phyloP scores from a whole-genome alignment of 1,140 invertebrate genomes.

The Pygmarrhopalites habei region DNA sequence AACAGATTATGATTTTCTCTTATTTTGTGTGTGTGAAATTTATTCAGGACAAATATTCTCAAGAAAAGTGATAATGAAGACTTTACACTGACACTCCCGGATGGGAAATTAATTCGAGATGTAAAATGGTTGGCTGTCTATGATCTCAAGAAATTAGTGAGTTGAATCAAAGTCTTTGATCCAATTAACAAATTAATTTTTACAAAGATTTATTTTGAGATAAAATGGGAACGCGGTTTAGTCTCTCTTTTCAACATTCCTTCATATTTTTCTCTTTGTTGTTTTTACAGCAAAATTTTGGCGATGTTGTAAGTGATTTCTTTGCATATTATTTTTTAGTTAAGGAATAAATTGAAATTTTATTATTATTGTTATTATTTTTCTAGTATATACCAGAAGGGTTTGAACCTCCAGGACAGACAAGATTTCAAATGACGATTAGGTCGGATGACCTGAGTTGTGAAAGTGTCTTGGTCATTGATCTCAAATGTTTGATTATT shows the following conservation, averaged over 20 bases:
- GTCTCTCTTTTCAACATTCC: not conserved
- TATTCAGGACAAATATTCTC: conserved; percentile 73
- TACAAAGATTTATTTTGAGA: conserved; percentile 6
- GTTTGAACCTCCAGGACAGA: conserved; percentile 76
- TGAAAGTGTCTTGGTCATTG: conserved; percentile 64
- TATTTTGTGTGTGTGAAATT: no score
- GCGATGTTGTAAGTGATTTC: no score
- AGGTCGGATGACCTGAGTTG: conserved; percentile 62
- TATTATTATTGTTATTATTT: no score
- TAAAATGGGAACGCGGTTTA: no score
- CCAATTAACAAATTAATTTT: no score
- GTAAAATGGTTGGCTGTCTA: conserved; percentile 87
- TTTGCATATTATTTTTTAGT: no score
- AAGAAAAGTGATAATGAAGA: conserved; percentile 78
- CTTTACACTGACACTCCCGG: conserved; percentile 71
- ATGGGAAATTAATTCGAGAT: conserved; percentile 76
- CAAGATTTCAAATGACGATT: conserved; percentile 60
- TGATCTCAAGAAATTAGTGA: conserved; percentile 68
- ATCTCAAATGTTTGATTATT: conserved; percentile 64
- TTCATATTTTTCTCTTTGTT: no score
- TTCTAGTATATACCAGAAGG: conserved; percentile 86
- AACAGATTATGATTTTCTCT: not conserved
- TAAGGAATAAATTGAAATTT: no score
- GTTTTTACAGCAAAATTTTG: conserved; percentile 74
- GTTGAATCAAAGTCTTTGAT: no score